phyloP scores from a whole-genome alignment of 2,113 vertebrate species.

The Callithrix jacchus region DNA sequence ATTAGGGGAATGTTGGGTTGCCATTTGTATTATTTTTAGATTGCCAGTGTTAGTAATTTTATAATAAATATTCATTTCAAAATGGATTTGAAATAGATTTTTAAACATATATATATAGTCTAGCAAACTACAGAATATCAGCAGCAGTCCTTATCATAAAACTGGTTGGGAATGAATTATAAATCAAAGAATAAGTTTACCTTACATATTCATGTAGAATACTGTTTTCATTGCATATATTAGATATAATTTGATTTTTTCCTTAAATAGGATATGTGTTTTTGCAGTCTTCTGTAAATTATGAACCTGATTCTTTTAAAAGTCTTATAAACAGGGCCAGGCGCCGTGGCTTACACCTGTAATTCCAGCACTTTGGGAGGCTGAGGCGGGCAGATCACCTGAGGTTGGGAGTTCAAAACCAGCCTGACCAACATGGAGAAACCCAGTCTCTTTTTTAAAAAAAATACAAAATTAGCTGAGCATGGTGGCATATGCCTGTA shows the following conservation, averaged over 20 bases:
- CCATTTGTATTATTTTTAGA: background rate
- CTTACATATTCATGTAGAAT: background rate
- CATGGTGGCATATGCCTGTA: no score
- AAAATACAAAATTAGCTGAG: no score
- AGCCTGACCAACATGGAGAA: no score
- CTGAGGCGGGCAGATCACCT: no score
- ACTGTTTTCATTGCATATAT: background rate
- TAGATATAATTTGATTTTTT: background rate
- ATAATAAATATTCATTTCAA: background rate
- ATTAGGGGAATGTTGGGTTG: background rate
- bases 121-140: conserved; percentile 2
- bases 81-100: background rate
- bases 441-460: no score
- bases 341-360: no score
- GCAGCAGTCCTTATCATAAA: background rate
- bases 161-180: background rate
- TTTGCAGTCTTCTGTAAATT: conserved; percentile 41
- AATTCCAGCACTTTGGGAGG: no score
- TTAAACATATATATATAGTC: background rate
- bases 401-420: no score
- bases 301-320: conserved; percentile 15
- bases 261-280: background rate
- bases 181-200: background rate
- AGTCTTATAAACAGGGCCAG: background rate
- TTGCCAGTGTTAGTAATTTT: background rate